phyloP scores from a whole-genome alignment of 2,113 vertebrate species.

The Heteronetta atricapilla region DNA sequence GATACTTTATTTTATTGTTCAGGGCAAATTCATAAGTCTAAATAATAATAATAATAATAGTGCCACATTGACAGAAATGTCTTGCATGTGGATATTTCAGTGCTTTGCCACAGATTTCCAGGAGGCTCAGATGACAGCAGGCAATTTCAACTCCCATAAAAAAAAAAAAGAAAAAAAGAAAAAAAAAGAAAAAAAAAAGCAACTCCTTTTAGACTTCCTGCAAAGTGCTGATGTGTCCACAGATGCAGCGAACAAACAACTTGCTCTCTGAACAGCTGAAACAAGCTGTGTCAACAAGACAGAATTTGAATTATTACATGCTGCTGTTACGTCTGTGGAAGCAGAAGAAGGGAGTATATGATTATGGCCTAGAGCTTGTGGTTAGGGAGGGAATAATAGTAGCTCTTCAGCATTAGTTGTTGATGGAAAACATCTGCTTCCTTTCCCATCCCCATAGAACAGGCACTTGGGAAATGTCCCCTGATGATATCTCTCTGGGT shows the following conservation, averaged over 20 bases:
- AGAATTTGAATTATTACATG: slow-evolving; percentile 75
- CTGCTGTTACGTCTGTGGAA: slow-evolving; percentile 65
- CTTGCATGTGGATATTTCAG: neutral
- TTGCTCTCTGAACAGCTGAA: slow-evolving; percentile 76
- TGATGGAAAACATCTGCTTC: slow-evolving; percentile 80
- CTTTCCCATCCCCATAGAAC: slow-evolving; percentile 42
- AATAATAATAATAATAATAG: neutral
- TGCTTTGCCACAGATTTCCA: neutral
- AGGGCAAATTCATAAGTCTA: too few relatives aligned
- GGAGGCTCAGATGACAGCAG: neutral
- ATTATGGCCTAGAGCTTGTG: slow-evolving; percentile 68
- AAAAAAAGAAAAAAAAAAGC: slow-evolving; percentile 44
- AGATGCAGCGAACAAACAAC: slow-evolving; percentile 66
- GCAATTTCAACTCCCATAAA: neutral
- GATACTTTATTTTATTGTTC: too few relatives aligned
- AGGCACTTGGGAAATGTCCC: slow-evolving; percentile 57
- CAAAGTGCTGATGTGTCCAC: slow-evolving; percentile 75
- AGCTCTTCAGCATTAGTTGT: slow-evolving; percentile 50
- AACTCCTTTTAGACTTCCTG: slow-evolving; percentile 53
- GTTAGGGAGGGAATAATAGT: slow-evolving; percentile 70
- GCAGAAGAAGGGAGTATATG: slow-evolving; percentile 71
- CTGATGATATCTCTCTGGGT: slow-evolving; percentile 39
- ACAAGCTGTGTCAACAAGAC: slow-evolving; percentile 79
- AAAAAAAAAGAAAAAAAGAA: slow-evolving; percentile 48
- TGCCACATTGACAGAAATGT: neutral